These are phyloP conservation scores for Harpagus bidentatus DNA, from an alignment of 2,113 vertebrate species.

Conservation along the genomic window DNA sequence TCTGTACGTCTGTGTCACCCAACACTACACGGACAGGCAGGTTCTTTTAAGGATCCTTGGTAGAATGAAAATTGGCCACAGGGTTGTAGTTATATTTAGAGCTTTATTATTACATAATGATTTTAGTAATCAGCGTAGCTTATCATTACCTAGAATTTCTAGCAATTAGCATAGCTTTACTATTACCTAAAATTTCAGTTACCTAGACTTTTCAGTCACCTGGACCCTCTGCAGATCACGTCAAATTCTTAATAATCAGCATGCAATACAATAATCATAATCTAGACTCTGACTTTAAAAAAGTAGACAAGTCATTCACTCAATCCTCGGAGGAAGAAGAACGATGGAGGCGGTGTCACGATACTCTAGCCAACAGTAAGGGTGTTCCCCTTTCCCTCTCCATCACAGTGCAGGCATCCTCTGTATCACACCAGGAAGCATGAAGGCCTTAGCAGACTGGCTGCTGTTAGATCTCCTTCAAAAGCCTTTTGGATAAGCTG, in stretches of 20 bases:
- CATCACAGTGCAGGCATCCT: no score
- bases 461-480: no score
- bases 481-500: no score
- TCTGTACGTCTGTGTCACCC: neutral
- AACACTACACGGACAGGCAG: neutral
- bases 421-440: no score
- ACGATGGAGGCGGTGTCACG: neutral
- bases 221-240: neutral
- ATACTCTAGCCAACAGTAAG: neutral
- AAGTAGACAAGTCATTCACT: neutral
- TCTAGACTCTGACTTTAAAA: neutral
- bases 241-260: neutral
- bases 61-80: neutral
- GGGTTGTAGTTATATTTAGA: neutral
- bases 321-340: neutral
- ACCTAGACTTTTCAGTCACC: neutral
- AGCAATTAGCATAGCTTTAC: no score
- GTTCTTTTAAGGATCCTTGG: neutral
- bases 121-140: neutral
- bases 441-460: no score
- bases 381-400: neutral
- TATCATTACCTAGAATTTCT: neutral
- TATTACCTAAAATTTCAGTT: neutral
- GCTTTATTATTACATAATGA: neutral
- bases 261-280: neutral